A percentile compares a stretch with the other conserved stretches of the same genome.
Conservation (phyloP, 2,113 vertebrate species). For the Cyanoramphus novaezelandiae region DNA sequence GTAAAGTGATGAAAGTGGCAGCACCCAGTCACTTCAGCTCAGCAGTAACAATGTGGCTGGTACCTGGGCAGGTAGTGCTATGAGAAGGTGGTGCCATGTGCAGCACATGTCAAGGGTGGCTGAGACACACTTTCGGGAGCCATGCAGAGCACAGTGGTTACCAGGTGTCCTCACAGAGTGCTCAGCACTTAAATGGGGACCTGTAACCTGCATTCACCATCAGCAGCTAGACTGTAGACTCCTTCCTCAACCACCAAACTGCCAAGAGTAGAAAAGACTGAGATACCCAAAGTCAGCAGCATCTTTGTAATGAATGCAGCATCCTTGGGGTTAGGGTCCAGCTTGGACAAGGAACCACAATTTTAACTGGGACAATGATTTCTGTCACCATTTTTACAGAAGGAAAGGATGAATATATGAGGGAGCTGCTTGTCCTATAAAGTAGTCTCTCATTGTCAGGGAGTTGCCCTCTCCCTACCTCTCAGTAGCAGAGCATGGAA, state of each 20-base stretch:
- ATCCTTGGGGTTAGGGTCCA: neutral
- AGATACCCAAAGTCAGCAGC: neutral
- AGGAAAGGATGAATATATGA: neutral
- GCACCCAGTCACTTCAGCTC: neutral
- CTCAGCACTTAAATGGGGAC: neutral
- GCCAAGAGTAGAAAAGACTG: neutral
- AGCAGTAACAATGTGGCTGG: neutral
- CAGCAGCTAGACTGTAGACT: neutral
- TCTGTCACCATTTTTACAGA: neutral
- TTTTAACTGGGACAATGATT: neutral
- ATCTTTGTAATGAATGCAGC: neutral
- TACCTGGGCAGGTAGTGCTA: neutral
- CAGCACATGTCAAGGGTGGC: neutral
- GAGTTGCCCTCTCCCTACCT: neutral
- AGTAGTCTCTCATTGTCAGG: neutral
- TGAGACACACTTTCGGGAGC: neutral
- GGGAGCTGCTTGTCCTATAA: neutral
- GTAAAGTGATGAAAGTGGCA: neutral
- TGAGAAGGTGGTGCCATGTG: neutral
- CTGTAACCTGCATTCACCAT: neutral
- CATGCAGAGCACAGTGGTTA: accelerated
- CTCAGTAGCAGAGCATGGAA: neutral
- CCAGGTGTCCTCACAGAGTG: neutral
- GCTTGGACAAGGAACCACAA: neutral
- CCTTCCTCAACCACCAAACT: neutral